Evolutionary conservation across 2,797 vertebrate species (phyloP), one percentile per base, ranked within the genome.

Genomic region (Esox lucius): DNA sequence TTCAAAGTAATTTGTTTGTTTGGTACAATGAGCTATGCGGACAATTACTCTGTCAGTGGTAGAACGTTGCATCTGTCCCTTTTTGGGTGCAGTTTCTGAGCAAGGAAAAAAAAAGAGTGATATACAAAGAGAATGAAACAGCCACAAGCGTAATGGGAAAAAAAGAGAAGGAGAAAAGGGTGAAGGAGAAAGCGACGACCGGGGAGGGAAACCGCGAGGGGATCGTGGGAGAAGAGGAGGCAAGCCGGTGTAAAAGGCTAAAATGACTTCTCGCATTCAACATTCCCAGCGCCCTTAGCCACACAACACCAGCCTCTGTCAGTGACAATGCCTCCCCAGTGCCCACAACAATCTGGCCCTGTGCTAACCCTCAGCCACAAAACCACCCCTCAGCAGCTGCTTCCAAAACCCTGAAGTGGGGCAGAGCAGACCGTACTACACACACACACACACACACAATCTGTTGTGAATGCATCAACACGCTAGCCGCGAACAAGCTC

Each of bases 331-430:
- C 77, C 75, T 67, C 75, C 74, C 71, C 56, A 70, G 78, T 68
- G 73, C 73, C 84, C 89, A 80, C 88, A 90, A 89, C 87, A 89
- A 82, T 84, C 80, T 78, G 86, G 74, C 78, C 68, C 48, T 75
- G 74, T 68, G 85, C 80, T 87, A 31, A 42, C 39, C 42, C 82
- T 83, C 78, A 3, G 71, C 86, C 89, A 78, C 83, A 88, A 87
- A 88, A 87, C 84, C 88, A 81, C 83, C 87, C 75, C 85, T 84
- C 80, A 83, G 35, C 88, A 85, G 88, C 90, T 90, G 88, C 90
- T 87, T 81, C 80, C 79, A 13, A 80, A 85, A 84, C 80, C 79
- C 82, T 80, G 68, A 81, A 19, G 80, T 79, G 85, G 78, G 86
- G 77, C 75, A 83, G 35, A 83, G 82, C 79, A 70, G 80, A 71